Conservation (phyloP, 1,140 invertebrate species). For the Potamilus streckersoni region DNA sequence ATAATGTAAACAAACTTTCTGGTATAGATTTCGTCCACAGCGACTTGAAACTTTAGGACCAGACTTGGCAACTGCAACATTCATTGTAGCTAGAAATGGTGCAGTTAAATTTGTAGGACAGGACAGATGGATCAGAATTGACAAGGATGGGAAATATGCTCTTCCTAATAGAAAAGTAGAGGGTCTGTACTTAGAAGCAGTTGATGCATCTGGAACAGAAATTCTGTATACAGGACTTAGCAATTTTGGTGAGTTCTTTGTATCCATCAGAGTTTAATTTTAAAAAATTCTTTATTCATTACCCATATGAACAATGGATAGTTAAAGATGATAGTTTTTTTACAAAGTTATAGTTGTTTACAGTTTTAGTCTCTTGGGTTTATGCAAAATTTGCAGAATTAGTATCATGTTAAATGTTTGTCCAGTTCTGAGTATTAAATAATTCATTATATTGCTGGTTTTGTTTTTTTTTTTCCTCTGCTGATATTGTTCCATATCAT, state of each 20-base stretch:
- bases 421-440: neutral
- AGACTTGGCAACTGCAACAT: slow-evolving; percentile 82
- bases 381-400: neutral
- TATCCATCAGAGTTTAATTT: too few relatives aligned
- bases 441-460: neutral
- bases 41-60: slow-evolving; percentile 71
- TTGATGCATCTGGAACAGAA: slow-evolving; percentile 76
- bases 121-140: slow-evolving; percentile 65
- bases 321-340: too few relatives aligned
- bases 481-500: too few relatives aligned
- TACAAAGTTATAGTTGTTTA: neutral
- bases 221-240: slow-evolving; percentile 79
- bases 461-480: too few relatives aligned
- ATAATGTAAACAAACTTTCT: too few relatives aligned
- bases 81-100: slow-evolving; percentile 76
- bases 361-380: neutral
- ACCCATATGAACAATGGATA: too few relatives aligned
- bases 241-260: slow-evolving; percentile 70
- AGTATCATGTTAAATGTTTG: neutral
- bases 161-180: slow-evolving; percentile 73
- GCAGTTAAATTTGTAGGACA: slow-evolving; percentile 76
- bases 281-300: too few relatives aligned
- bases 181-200: slow-evolving; percentile 74
- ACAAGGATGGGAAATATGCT: slow-evolving; percentile 58
- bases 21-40: slow-evolving; percentile 64